phyloP scores from a whole-genome alignment of 2,797 vertebrate genomes.

The Xyrichtys novacula region DNA sequence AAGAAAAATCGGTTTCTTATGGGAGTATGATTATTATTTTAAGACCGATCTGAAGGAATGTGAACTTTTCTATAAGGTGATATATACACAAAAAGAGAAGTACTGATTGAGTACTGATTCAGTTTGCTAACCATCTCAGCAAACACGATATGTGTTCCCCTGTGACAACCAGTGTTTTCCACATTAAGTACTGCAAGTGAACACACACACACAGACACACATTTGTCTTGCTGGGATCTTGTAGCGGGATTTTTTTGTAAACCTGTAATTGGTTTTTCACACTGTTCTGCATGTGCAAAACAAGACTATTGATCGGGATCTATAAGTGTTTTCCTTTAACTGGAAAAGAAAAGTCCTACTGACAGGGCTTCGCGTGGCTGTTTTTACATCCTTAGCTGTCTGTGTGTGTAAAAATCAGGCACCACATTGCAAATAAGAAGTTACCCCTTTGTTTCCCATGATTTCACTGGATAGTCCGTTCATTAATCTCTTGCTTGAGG shows the following conservation, averaged over 20 bases:
- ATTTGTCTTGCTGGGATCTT: conserved; percentile 8
- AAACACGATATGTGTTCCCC: background rate
- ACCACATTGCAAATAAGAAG: conserved; percentile 5
- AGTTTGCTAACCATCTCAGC: background rate
- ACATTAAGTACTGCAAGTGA: background rate
- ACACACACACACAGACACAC: background rate
- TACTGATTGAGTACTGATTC: background rate
- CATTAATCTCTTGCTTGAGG: conserved; percentile 6
- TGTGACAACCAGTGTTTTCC: background rate
- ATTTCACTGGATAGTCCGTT: background rate
- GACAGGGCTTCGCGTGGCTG: background rate
- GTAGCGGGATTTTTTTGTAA: conserved; percentile 13
- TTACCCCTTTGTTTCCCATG: background rate
- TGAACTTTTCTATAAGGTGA: background rate
- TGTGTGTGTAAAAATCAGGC: background rate
- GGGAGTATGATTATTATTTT: background rate
- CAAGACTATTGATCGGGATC: conserved; percentile 41
- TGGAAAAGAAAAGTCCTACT: background rate
- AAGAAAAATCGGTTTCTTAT: background rate
- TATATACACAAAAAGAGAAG: background rate
- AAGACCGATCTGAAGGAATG: background rate
- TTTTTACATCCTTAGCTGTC: background rate
- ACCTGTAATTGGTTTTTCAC: conserved; percentile 46
- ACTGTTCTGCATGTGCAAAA: conserved; percentile 29
- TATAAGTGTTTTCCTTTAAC: conserved; percentile 12